These are phyloP conservation scores for Hippocampus kuda DNA, from an alignment of 2,797 vertebrate species.

Conservation along the genomic window DNA sequence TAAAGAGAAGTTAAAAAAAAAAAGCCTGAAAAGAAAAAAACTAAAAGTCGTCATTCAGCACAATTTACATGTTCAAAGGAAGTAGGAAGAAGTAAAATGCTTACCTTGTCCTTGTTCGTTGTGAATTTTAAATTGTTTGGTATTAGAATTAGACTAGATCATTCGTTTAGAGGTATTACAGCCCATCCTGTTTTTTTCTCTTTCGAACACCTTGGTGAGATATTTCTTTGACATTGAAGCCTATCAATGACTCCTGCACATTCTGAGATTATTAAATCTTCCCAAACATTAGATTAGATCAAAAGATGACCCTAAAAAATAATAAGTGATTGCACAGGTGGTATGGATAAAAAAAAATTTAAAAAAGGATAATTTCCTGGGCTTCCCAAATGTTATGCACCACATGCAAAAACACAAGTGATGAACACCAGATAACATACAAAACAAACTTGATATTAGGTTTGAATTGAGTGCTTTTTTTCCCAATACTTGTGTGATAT, in stretches of 20 bases:
- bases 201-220: neutral
- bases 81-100: too few relatives aligned
- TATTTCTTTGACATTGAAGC: conserved; percentile 26
- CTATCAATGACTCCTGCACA: conserved; percentile 17
- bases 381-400: neutral
- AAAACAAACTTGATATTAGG: neutral
- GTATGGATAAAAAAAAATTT: neutral
- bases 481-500: neutral
- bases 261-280: conserved; percentile 24
- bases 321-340: neutral
- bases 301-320: conserved; percentile 8
- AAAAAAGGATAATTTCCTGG: neutral
- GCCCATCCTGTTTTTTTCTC: neutral
- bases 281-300: conserved; percentile 6
- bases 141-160: too few relatives aligned
- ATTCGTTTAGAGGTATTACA: neutral
- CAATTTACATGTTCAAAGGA: too few relatives aligned
- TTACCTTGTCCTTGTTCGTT: too few relatives aligned
- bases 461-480: neutral
- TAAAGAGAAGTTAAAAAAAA: too few relatives aligned
- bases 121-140: too few relatives aligned
- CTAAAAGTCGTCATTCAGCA: too few relatives aligned
- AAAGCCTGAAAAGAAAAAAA: too few relatives aligned
- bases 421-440: neutral
- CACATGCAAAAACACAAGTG: neutral